Evolutionary conservation across 2,797 vertebrate genomes (phyloP).

Genomic region (Coccyzus lansbergi): DNA sequence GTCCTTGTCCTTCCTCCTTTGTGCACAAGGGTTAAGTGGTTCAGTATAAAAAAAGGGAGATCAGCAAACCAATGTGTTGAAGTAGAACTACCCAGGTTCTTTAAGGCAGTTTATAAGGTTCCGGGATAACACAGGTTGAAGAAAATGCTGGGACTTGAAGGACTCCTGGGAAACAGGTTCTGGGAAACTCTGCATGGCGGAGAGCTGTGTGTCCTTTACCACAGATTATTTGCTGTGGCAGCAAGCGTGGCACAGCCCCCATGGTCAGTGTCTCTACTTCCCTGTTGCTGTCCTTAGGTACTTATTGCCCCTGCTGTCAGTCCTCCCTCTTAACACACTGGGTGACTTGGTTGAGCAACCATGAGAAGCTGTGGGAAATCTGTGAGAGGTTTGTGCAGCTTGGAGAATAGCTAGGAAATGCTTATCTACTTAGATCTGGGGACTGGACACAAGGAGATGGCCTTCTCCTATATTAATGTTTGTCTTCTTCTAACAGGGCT

Average conservation of each 20-base stretch:
- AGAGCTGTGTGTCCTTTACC: not conserved
- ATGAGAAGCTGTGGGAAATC: not conserved
- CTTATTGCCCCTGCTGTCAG: not conserved
- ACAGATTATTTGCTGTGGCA: fast-evolving
- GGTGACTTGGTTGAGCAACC: not conserved
- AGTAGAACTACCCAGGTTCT: not conserved
- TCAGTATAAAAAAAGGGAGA: not conserved
- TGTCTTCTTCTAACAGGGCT: not conserved
- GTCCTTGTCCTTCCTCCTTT: not conserved
- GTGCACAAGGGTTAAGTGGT: not conserved
- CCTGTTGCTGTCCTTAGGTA: not conserved
- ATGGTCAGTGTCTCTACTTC: not conserved
- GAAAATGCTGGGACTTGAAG: not conserved
- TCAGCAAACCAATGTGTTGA: not conserved
- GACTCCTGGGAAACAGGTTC: not conserved
- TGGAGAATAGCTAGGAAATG: not conserved
- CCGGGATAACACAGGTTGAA: not conserved
- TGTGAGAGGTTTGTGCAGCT: not conserved
- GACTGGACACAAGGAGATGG: not conserved
- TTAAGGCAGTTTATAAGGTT: not conserved
- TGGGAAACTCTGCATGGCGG: not conserved
- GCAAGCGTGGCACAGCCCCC: not conserved
- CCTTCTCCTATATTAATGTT: not conserved
- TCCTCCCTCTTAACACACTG: not conserved
- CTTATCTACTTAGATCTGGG: not conserved